phyloP scores from a whole-genome alignment of 2,113 vertebrate genomes.

The Picathartes gymnocephalus region DNA sequence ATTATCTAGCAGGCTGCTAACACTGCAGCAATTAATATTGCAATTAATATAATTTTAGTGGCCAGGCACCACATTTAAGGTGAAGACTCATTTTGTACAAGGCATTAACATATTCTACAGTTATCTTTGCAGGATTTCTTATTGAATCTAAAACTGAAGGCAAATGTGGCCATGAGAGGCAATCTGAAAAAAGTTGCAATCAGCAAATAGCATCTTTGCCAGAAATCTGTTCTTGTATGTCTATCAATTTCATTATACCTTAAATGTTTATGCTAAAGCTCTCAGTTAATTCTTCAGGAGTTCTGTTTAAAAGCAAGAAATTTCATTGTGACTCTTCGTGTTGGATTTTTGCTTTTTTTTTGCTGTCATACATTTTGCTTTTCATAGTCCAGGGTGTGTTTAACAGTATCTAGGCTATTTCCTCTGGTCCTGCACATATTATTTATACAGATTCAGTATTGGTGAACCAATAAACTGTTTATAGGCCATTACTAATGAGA shows the following conservation, averaged over 20 bases:
- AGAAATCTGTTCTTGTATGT: neutral
- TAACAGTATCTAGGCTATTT: neutral
- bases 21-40: neutral
- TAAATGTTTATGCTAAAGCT: neutral
- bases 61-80: neutral
- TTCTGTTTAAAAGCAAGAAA: neutral
- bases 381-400: neutral
- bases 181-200: neutral
- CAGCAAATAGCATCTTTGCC: neutral
- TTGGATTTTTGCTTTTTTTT: neutral
- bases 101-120: neutral
- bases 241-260: neutral
- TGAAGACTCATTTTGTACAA: neutral
- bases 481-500: conserved; percentile 51
- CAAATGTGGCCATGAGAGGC: neutral
- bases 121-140: neutral
- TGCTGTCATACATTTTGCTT: neutral
- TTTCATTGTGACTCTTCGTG: neutral
- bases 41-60: neutral
- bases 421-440: neutral
- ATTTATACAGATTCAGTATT: conserved; percentile 41
- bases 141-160: neutral
- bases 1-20: neutral
- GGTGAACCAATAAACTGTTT: conserved; percentile 51
- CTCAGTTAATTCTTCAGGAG: neutral